Evolutionary conservation across 2,113 vertebrate species (phyloP).

Genomic region (Anoplopoma fimbria): DNA sequence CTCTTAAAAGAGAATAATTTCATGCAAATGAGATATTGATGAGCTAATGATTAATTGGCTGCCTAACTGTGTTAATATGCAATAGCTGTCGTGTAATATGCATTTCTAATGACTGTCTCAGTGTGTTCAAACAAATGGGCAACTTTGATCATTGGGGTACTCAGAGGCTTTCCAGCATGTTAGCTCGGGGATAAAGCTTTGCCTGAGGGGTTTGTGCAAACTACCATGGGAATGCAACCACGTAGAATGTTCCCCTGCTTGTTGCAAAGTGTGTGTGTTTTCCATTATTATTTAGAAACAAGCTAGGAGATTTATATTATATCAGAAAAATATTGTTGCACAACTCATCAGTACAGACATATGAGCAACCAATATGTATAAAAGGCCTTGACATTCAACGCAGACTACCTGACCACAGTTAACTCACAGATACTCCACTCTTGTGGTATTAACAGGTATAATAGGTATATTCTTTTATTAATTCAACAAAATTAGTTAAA

Average conservation of each 20-base stretch:
- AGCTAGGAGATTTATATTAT: neutral
- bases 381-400: neutral
- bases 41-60: constrained; percentile 99
- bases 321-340: constrained; percentile 11
- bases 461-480: neutral
- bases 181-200: constrained; percentile 73
- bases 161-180: constrained; percentile 81
- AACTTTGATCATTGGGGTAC: constrained; percentile 85
- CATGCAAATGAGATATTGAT: constrained; percentile 99
- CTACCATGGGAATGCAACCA: constrained; percentile 66
- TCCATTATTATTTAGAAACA: neutral
- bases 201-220: constrained; percentile 66
- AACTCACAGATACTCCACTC: neutral
- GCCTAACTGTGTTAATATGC: constrained; percentile 97
- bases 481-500: neutral
- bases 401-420: too few species aligned
- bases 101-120: constrained; percentile 98
- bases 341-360: neutral
- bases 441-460: neutral
- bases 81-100: constrained; percentile 95
- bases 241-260: constrained; percentile 22
- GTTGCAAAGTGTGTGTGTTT: constrained; percentile 8
- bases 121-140: constrained; percentile 94
- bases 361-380: neutral
- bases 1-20: constrained; percentile 99